A percentile compares a stretch with the other conserved stretches of the same genome.
Conservation (phyloP, 2,888 invertebrate species). For the Caenorhabditis zanzibari region DNA sequence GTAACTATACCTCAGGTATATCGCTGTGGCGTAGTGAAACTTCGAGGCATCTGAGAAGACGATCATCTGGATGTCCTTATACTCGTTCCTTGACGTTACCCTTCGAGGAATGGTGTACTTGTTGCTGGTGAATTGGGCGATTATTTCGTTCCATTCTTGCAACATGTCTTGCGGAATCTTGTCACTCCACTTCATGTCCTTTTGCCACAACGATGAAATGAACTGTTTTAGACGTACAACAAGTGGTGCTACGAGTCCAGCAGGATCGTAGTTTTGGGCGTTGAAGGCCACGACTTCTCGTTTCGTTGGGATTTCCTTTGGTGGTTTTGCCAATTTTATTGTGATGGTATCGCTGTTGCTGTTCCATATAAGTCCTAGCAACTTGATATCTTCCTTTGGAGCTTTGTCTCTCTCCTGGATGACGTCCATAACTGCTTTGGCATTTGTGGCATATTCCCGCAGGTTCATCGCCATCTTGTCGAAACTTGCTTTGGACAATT, state of each 20-base stretch:
- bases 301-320: constrained; percentile 27
- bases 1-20: constrained; percentile 11
- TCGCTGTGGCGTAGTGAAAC: background rate
- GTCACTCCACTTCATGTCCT: constrained; percentile 32
- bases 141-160: background rate
- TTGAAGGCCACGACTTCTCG: background rate
- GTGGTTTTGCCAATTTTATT: constrained; percentile 10
- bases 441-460: constrained; percentile 12
- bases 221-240: constrained; percentile 30
- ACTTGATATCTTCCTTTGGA: background rate
- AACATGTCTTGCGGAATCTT: background rate
- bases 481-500: constrained; percentile 2
- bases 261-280: constrained; percentile 55
- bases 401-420: background rate
- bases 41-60: constrained; percentile 44
- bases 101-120: background rate
- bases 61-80: background rate
- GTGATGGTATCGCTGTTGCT: constrained; percentile 1
- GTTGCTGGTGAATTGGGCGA: background rate
- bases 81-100: background rate
- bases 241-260: constrained; percentile 39
- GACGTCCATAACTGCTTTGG: background rate
- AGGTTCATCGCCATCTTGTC: constrained; percentile 32
- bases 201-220: constrained; percentile 22
- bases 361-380: constrained; percentile 8